Evolutionary conservation across 2,797 vertebrate genomes (phyloP), one percentile per base, ranked within the genome.

Genomic region (Falco columbarius): DNA sequence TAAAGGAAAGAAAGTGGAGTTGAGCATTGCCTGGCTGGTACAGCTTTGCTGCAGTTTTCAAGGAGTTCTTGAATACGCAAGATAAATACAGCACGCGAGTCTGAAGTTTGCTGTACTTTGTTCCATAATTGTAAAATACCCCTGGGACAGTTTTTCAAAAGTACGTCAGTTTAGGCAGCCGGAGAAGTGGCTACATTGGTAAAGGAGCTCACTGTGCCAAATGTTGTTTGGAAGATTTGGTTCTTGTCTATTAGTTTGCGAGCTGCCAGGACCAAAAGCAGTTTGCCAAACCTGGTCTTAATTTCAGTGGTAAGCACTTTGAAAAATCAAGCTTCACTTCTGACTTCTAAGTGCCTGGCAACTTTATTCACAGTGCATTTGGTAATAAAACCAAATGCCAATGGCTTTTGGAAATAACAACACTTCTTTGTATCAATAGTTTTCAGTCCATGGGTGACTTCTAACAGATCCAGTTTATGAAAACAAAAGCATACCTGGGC

Each of bases 1-100:
- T 34, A 77, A 59, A 90, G 49, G 66, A 21, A 30, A 81, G 40
- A 72, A 76, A 82, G 19, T 10, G 7, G 24, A 74, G 15, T 24
- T 62, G 56, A 70, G 26, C 24, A 8, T 68, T 86, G 47, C 73
- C 51, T 90, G 19, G 10, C 47, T 79, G 15, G 71, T 67, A 68
- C 46, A 75, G 34, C 42, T 91, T 95, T 94, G 52, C 32, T 61
- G 46, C 88, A 29, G 21, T 90, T 96, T 93, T 66, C 32, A 76
- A 88, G n/a, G 55, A 86, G 26, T 56, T 71, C 26, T 80, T 93
- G 23, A 4, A 30, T 46, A 67, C 21, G 12, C 38, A 55, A n/a
- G 32, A 70, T 58, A 62, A 88, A 85, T 63, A 88, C 65, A 86
- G 13, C 62, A 49, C 44, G 19, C 1, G 13, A 80, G 40, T 26